Evolutionary conservation across 1,140 invertebrate genomes (phyloP), one percentile per base, ranked within the genome.

Genomic region (Drusus annulatus): DNA sequence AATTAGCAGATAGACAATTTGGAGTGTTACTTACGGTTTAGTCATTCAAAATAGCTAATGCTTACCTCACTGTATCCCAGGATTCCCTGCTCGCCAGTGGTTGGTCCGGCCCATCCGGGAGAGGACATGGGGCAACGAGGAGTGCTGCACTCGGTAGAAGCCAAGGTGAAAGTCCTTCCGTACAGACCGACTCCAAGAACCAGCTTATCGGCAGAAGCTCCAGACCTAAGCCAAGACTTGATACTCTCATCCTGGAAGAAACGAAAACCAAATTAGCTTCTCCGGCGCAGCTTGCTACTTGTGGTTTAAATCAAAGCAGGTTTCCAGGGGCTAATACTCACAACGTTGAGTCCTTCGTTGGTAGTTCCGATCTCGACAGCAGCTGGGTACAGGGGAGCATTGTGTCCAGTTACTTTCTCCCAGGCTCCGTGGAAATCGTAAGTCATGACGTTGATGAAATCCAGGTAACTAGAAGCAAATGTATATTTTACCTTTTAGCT

Each of bases 61-160:
- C 13, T 52, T 73, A 76, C 89, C 84, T 97, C 96, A 85, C 96
- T 94, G 85, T 95, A 98, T 21, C 95, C 93, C 54, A 95, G 88
- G 23, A 91, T 90, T 7, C 96, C 96, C 6, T 86, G 83, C 79
- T 94, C 92, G 3, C 86, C 84, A 0, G 95, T 96, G 81, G 93
- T 95, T 1, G 91, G 91, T 4, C 96, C 96, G 7, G 91, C 88
- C 5, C 85, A 84, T 8, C 94, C 93, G 2, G 91, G 86, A 2
- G 91, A 91, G 5, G 73, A 86, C 3, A 91, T 88, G 2, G 91
- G 86, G 1, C 93, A 91, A 15, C 91, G 89, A 0, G 87, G 65
- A 6, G 83, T 87, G 19, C 89, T 86, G 10, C 88, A 82, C 2
- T 79, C 78, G 0, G 84, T 19, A 78, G 91, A 85, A 13, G 80